phyloP scores from a whole-genome alignment of 2,113 vertebrate genomes.

The Anser brachyrhynchus region DNA sequence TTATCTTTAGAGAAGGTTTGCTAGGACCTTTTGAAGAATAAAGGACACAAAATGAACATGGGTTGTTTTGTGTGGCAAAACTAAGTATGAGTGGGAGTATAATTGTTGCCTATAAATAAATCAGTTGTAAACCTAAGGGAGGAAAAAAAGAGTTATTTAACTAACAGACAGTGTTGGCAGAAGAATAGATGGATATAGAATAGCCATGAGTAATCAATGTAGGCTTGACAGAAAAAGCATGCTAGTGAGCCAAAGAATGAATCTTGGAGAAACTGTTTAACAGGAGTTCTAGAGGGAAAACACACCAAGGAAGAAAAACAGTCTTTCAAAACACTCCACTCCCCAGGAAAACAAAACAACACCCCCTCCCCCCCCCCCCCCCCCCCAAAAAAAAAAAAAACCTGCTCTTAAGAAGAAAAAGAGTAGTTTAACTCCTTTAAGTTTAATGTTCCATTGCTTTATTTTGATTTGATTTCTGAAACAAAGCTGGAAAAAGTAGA shows the following conservation, averaged over 20 bases:
- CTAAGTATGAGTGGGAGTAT: not conserved
- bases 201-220: not conserved
- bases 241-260: not conserved
- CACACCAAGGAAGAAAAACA: not conserved
- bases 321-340: not conserved
- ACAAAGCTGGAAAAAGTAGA: not conserved
- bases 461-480: not conserved
- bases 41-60: not conserved
- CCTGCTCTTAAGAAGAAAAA: not conserved
- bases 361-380: too few relatives aligned
- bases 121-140: not conserved
- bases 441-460: not conserved
- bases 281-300: not conserved
- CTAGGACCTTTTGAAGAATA: not conserved
- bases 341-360: too few relatives aligned
- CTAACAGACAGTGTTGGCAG: not conserved
- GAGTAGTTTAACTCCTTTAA: not conserved
- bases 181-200: not conserved
- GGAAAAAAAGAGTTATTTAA: not conserved
- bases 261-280: not conserved
- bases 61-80: not conserved
- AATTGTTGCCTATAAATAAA: not conserved
- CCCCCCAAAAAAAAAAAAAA: rapidly evolving
- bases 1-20: not conserved
- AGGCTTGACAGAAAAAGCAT: not conserved